These are phyloP conservation scores for Chaetops frenatus DNA, from an alignment of 2,113 vertebrate species.

Conservation along the genomic window DNA sequence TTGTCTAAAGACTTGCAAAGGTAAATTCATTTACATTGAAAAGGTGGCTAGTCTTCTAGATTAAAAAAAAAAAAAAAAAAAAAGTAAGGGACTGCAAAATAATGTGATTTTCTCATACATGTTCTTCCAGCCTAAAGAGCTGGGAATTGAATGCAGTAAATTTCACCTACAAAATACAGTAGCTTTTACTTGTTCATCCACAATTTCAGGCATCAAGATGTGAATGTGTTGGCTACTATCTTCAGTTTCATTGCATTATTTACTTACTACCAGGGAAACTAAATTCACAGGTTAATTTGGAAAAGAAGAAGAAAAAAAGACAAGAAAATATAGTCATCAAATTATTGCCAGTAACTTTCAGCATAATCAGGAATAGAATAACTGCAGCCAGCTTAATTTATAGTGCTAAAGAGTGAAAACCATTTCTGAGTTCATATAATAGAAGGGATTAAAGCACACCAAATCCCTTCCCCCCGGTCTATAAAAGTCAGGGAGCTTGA, in stretches of 20 bases:
- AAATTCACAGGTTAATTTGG: background rate
- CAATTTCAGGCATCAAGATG: background rate
- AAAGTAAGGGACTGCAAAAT: background rate
- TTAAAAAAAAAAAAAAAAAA: background rate
- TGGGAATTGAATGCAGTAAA: background rate
- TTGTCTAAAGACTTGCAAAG: background rate
- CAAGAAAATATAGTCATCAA: background rate
- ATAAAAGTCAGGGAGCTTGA: constrained; percentile 60
- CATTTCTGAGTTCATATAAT: constrained; percentile 36
- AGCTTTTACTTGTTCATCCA: background rate
- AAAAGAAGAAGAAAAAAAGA: background rate
- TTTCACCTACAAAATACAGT: background rate
- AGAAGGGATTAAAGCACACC: constrained; percentile 47
- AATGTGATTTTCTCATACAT: background rate
- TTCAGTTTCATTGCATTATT: background rate
- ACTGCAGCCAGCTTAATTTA: constrained; percentile 22
- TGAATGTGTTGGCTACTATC: background rate
- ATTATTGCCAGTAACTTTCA: constrained; percentile 35
- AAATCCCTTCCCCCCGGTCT: constrained; percentile 34
- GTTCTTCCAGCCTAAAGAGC: background rate
- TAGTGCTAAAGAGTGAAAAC: constrained; percentile 10
- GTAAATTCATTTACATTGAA: background rate
- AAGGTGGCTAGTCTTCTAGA: background rate
- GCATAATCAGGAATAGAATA: constrained; percentile 33
- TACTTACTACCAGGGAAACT: background rate